A percentile compares a stretch with the other conserved stretches of the same genome.
Evolutionary conservation across 2,888 invertebrate genomes (phyloP).

Genomic region (Luffia ferchaultella): DNA sequence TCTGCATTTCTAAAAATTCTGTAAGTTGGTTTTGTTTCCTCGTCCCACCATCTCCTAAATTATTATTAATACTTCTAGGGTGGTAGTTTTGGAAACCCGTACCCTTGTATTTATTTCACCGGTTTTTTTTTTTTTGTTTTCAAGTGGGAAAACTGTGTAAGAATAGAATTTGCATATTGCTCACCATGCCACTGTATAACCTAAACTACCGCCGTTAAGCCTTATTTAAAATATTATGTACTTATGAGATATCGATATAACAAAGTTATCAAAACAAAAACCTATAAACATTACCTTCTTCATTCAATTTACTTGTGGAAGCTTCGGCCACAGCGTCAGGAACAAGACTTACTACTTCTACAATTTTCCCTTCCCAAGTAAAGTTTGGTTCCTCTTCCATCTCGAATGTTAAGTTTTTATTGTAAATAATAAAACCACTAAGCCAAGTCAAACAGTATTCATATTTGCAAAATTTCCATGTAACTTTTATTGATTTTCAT

Average conservation of each 20-base stretch:
- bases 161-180: background rate
- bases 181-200: background rate
- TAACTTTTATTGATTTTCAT: background rate
- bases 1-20: too few relatives aligned
- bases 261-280: background rate
- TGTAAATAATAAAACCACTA: too few relatives aligned
- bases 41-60: too few relatives aligned
- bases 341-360: background rate
- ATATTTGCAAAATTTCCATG: background rate
- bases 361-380: background rate
- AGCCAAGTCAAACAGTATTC: background rate
- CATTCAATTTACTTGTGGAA: background rate
- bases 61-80: too few relatives aligned
- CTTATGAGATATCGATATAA: background rate
- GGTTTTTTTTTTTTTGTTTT: background rate
- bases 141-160: background rate
- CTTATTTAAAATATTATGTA: background rate
- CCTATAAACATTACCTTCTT: background rate
- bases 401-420: too few relatives aligned
- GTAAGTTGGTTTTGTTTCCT: too few relatives aligned
- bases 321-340: background rate
- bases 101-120: background rate
- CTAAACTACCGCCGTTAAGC: background rate
- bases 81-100: too few relatives aligned
- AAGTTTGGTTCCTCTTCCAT: too few relatives aligned